Evolutionary conservation across 2,113 vertebrate species (phyloP).

Genomic region (Ammodytes dubius): DNA sequence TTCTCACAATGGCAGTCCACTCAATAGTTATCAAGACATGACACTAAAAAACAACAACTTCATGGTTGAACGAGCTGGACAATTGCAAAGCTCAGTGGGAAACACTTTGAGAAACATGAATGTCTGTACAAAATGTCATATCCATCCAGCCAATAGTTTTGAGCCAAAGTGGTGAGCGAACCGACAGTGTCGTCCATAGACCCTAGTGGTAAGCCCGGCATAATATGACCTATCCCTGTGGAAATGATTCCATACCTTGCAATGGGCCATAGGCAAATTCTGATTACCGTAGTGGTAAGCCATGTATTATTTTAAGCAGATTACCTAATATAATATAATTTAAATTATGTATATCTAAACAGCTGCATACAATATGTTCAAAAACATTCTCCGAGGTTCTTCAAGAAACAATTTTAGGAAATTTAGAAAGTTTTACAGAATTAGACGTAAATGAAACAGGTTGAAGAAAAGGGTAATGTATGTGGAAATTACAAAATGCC

Average conservation of each 20-base stretch:
- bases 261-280: not conserved
- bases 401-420: constrained; percentile 10
- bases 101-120: not conserved
- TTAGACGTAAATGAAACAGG: not conserved
- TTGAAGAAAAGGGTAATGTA: not conserved
- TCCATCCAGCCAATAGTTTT: not conserved
- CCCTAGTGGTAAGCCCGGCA: not conserved
- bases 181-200: not conserved
- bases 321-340: not conserved
- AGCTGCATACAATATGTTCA: constrained; percentile 22
- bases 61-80: not conserved
- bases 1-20: not conserved
- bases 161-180: not conserved
- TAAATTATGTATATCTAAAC: too few species aligned
- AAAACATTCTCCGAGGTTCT: not conserved
- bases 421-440: not conserved
- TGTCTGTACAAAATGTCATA: not conserved
- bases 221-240: not conserved
- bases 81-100: not conserved
- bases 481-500: too few species aligned
- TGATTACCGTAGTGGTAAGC: not conserved
- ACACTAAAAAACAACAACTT: not conserved
- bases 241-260: not conserved
- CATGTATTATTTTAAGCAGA: not conserved
- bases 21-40: not conserved